phyloP scores from a whole-genome alignment of 2,797 vertebrate species.

The Galaxias olidus region DNA sequence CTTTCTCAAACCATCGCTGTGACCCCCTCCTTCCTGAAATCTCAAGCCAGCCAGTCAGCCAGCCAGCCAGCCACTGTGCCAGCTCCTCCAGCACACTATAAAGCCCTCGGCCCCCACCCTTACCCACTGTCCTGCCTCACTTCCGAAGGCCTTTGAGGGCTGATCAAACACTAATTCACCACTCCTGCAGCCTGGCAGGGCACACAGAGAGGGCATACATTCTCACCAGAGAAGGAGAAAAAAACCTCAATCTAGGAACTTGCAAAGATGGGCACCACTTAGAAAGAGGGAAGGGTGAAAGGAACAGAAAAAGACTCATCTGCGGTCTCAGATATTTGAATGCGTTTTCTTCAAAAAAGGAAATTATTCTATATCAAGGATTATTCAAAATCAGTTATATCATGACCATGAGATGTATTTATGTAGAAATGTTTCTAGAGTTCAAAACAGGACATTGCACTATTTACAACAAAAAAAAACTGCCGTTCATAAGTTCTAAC shows the following conservation, averaged over 20 bases:
- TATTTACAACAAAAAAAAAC: no score
- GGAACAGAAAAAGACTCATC: neutral
- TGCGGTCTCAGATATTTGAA: no score
- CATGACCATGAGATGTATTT: neutral
- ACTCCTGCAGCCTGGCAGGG: constrained; percentile 54
- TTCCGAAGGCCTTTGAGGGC: constrained; percentile 64
- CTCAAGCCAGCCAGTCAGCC: neutral
- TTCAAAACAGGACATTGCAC: no score
- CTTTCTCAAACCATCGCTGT: neutral
- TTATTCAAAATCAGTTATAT: neutral
- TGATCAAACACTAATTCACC: constrained; percentile 71
- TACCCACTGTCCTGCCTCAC: constrained; percentile 49
- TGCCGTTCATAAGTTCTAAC: no score
- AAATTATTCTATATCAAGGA: no score
- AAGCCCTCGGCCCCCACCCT: constrained; percentile 20
- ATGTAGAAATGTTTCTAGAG: neutral
- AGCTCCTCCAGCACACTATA: constrained; percentile 37
- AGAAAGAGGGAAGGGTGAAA: constrained; percentile 1
- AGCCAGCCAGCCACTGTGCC: constrained; percentile 39
- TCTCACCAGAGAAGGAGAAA: constrained; percentile 36
- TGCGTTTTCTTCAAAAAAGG: no score
- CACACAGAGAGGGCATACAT: constrained; percentile 62
- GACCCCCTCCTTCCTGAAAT: neutral
- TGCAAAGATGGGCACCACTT: constrained; percentile 12
- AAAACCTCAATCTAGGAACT: constrained; percentile 10